A percentile compares a stretch with the other conserved stretches of the same genome.
These are phyloP conservation scores for Alfaro cultratus DNA, from an alignment of 2,797 vertebrate genomes.

Conservation along the genomic window DNA sequence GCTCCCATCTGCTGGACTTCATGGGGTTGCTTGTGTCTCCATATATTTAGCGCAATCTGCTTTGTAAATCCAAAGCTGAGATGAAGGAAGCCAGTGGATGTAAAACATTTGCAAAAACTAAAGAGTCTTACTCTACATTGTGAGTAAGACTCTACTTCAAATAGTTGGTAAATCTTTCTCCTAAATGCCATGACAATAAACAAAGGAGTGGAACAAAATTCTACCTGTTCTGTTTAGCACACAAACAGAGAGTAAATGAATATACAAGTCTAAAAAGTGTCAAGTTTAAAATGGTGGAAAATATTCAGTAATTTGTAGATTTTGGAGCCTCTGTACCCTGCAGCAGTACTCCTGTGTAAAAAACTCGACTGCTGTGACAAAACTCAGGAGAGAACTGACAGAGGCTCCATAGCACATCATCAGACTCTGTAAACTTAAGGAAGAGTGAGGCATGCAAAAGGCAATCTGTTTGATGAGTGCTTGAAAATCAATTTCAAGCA, in stretches of 20 bases:
- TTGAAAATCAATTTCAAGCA: conserved; percentile 74
- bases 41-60: not conserved
- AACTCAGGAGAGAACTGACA: conserved; percentile 52
- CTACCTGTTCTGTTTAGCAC: conserved; percentile 36
- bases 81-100: not conserved
- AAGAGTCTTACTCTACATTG: not conserved
- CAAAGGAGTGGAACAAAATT: conserved; percentile 15
- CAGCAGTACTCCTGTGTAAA: conserved; percentile 7
- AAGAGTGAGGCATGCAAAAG: conserved; percentile 69
- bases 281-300: conserved; percentile 42
- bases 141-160: not conserved
- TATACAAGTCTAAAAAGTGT: conserved; percentile 33
- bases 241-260: conserved; percentile 49
- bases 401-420: conserved; percentile 38
- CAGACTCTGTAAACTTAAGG: conserved; percentile 56
- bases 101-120: not conserved
- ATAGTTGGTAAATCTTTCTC: not conserved
- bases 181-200: not conserved
- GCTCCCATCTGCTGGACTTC: not conserved
- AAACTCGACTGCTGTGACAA: conserved; percentile 26
- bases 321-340: conserved; percentile 22
- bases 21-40: not conserved
- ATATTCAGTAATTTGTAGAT: conserved; percentile 52
- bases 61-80: not conserved
- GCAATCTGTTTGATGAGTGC: conserved; percentile 64